These are phyloP conservation scores for Orussus abietinus DNA, from an alignment of 1,140 invertebrate species.

Conservation along the genomic window DNA sequence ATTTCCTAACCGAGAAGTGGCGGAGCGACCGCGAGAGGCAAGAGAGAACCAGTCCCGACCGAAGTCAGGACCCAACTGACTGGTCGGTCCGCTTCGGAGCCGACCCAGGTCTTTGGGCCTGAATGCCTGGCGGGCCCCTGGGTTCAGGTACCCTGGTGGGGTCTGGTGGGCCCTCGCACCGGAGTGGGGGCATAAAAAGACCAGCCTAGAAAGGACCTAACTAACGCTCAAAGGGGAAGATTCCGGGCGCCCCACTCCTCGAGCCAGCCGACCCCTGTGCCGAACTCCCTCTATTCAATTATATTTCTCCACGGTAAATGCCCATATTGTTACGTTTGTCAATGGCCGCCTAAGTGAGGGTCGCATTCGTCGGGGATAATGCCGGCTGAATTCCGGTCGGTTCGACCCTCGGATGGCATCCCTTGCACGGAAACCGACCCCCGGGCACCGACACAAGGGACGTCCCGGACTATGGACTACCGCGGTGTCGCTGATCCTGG, in stretches of 20 bases:
- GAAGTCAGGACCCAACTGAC: conserved; percentile 49
- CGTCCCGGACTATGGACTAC: no score
- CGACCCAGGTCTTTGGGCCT: conserved; percentile 34
- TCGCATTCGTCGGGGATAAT: conserved; percentile 39
- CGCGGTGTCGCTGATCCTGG: no score
- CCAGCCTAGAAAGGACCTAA: conserved; percentile 50
- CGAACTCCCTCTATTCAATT: conserved; percentile 47
- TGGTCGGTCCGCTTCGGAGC: conserved; percentile 23
- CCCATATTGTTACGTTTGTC: conserved; percentile 55
- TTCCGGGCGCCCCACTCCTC: conserved; percentile 19
- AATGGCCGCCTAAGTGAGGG: conserved; percentile 52
- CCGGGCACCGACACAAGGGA: no score
- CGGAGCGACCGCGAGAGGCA: no score
- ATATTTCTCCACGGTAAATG: conserved; percentile 53
- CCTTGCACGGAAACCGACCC: no score
- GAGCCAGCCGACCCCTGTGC: conserved; percentile 8
- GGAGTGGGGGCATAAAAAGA: conserved; percentile 46
- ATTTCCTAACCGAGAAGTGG: no score
- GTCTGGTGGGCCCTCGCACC: conserved; percentile 32
- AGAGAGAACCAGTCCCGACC: conserved; percentile 38
- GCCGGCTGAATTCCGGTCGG: conserved; percentile 17
- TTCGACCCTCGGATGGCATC: no score
- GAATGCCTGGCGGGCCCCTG: conserved; percentile 27
- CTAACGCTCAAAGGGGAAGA: conserved; percentile 40
- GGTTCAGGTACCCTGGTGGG: conserved; percentile 29